Evolutionary conservation across 2,888 invertebrate species (phyloP).

Genomic region (Sarcophaga variegata): DNA sequence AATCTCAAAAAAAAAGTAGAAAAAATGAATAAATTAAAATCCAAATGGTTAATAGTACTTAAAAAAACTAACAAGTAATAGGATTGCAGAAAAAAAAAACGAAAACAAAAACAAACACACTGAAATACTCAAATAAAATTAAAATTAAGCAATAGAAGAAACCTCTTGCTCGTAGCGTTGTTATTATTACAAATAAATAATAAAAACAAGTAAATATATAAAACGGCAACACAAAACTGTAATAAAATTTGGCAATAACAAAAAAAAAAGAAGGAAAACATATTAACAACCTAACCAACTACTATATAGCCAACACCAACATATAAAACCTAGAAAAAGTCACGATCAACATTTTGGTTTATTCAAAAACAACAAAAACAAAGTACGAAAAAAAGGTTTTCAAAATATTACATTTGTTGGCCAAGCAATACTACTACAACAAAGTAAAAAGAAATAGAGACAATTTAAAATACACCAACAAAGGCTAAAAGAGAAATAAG

Average conservation of each 20-base stretch:
- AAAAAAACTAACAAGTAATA: conserved; percentile 41
- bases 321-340: conserved; percentile 33
- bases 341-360: conserved; percentile 45
- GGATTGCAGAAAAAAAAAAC: conserved; percentile 4
- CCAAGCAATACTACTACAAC: background rate
- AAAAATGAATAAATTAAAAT: conserved; percentile 25
- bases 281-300: conserved; percentile 13
- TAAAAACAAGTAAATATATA: background rate
- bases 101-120: background rate
- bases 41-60: conserved; percentile 53
- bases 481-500: conserved; percentile 33
- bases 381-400: conserved; percentile 9
- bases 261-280: background rate
- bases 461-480: conserved; percentile 21
- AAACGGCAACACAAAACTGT: conserved; percentile 20
- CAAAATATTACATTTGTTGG: conserved; percentile 45
- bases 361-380: conserved; percentile 8
- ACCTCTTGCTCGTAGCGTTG: background rate
- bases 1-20: conserved; percentile 1
- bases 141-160: conserved; percentile 49
- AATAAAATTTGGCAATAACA: conserved; percentile 48
- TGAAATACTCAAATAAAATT: conserved; percentile 48
- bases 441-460: conserved; percentile 14
- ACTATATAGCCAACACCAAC: conserved; percentile 6
- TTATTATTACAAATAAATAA: background rate